Evolutionary conservation across 2,888 invertebrate genomes (phyloP).

Genomic region (Brenthis daphne): DNA sequence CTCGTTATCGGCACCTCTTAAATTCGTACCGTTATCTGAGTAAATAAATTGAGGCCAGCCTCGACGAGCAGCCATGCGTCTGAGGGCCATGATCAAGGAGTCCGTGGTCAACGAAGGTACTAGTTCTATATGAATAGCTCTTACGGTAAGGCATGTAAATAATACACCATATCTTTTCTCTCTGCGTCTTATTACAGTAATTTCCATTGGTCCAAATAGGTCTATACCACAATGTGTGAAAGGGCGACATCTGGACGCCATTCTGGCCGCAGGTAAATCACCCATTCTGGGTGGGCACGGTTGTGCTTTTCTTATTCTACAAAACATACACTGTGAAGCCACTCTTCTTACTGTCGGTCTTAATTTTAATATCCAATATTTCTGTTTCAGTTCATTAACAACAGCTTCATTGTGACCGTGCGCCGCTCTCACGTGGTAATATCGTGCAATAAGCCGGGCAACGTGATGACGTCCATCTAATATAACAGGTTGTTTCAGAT

Average conservation of each 20-base stretch:
- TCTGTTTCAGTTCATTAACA: constrained; percentile 37
- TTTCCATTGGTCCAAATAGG: constrained; percentile 30
- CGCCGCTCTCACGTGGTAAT: constrained; percentile 30
- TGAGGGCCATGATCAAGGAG: constrained; percentile 38
- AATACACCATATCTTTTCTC: constrained; percentile 29
- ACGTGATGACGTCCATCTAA: constrained; percentile 33
- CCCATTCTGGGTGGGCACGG: constrained; percentile 40
- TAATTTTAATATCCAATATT: constrained; percentile 28
- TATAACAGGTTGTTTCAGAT: constrained; percentile 36
- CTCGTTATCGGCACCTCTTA: constrained; percentile 11
- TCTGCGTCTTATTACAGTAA: constrained; percentile 28
- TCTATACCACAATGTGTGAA: constrained; percentile 36
- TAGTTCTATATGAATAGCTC: constrained; percentile 29
- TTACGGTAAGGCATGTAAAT: constrained; percentile 25
- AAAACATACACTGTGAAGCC: constrained; percentile 38
- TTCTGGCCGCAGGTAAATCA: constrained; percentile 40
- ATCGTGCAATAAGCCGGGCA: constrained; percentile 28
- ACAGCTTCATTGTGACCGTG: constrained; percentile 34
- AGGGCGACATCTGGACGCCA: constrained; percentile 34
- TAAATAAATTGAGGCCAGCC: constrained; percentile 21
- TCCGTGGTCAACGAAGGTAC: constrained; percentile 20
- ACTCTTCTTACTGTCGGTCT: constrained; percentile 40
- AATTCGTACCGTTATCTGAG: constrained; percentile 16
- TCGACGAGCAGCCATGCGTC: constrained; percentile 31
- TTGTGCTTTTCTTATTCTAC: constrained; percentile 32